Percentiles rank a stretch among this genome's conserved stretches.
Evolutionary conservation across 2,113 vertebrate species (phyloP).

Genomic region (Oreochromis aureus): DNA sequence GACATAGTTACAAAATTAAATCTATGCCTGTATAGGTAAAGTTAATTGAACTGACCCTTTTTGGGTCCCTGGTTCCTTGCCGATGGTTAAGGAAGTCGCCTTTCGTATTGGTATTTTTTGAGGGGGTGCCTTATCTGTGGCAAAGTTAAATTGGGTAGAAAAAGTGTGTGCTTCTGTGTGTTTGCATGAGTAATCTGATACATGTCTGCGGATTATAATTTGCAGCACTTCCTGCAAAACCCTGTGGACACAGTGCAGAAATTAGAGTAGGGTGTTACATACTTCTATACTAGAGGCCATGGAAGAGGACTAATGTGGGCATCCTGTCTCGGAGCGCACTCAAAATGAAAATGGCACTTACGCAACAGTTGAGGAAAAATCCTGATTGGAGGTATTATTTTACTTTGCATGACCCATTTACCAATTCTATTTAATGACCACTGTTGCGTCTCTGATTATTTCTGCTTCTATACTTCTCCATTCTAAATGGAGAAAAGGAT

Average conservation of each 20-base stretch:
- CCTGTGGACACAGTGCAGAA: conserved; percentile 10
- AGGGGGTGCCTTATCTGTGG: conserved; percentile 11
- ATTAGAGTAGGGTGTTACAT: conserved; percentile 22
- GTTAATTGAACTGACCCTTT: conserved; percentile 3
- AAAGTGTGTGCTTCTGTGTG: conserved; percentile 3
- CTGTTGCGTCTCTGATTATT: neutral
- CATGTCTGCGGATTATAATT: conserved; percentile 27
- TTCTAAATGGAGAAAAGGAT: neutral
- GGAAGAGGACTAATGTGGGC: conserved; percentile 37
- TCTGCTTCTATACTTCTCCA: neutral
- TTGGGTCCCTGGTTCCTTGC: neutral
- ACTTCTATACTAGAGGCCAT: conserved; percentile 33
- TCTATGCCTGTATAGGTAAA: neutral
- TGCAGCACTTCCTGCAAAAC: conserved; percentile 41
- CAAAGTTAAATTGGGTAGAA: conserved; percentile 35
- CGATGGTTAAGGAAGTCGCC: conserved; percentile 22
- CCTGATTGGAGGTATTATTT: conserved; percentile 7
- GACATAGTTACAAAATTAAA: neutral
- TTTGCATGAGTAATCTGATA: conserved; percentile 15
- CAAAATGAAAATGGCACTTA: conserved; percentile 26
- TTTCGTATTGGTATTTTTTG: neutral
- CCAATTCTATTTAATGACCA: neutral
- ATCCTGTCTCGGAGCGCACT: conserved; percentile 8
- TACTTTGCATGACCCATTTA: conserved; percentile 9
- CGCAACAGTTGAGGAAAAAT: conserved; percentile 22